Conservation (phyloP, 2,888 invertebrate species). For the Erebia epiphron region DNA sequence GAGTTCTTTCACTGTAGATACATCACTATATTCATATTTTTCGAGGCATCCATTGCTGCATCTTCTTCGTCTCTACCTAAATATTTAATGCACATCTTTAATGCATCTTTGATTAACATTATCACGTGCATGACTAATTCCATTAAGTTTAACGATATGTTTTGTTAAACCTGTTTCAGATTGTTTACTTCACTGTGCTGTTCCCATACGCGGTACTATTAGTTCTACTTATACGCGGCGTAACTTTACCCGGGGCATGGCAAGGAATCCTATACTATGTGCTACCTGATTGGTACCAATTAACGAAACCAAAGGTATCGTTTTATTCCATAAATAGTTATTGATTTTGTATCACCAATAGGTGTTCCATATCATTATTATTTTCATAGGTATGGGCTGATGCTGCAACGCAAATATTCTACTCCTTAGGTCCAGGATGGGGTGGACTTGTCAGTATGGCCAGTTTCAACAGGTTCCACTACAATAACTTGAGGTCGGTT, state of each 20-base stretch:
- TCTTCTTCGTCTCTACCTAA: too few relatives aligned
- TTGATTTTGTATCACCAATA: background rate
- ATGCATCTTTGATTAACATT: too few relatives aligned
- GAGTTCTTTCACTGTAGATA: too few relatives aligned
- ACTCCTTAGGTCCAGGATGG: conserved; percentile 94
- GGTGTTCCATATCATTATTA: background rate
- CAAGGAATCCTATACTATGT: conserved; percentile 90
- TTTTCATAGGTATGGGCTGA: conserved; percentile 91
- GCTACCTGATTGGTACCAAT: conserved; percentile 89
- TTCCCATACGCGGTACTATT: conserved; percentile 91
- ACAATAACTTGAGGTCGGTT: conserved; percentile 85
- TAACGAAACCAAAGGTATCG: conserved; percentile 87
- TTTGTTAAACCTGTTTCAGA: conserved; percentile 57
- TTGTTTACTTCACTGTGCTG: conserved; percentile 93
- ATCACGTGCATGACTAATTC: too few relatives aligned
- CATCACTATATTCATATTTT: too few relatives aligned
- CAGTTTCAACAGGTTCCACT: conserved; percentile 90
- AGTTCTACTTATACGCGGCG: conserved; percentile 88
- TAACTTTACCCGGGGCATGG: conserved; percentile 91
- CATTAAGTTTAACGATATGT: too few relatives aligned
- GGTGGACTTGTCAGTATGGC: conserved; percentile 93
- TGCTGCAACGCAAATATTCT: conserved; percentile 96
- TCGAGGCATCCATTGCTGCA: too few relatives aligned
- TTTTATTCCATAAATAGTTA: background rate
- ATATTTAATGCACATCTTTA: too few relatives aligned